phyloP scores from a whole-genome alignment of 2,888 invertebrate genomes.

The Drosophila paranaensis region DNA sequence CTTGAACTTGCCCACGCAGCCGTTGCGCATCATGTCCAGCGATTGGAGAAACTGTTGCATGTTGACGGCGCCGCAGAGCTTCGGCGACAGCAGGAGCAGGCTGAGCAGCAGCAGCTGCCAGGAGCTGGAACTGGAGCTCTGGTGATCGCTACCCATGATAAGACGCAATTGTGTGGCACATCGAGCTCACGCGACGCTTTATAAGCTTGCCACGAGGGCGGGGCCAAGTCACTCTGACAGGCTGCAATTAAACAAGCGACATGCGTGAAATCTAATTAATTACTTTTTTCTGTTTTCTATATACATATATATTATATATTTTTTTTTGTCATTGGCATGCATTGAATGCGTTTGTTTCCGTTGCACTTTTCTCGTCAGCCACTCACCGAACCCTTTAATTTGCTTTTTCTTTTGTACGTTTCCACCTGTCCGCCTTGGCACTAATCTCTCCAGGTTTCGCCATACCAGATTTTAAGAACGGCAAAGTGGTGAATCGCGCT shows the following conservation, averaged over 20 bases:
- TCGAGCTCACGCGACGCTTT: constrained; percentile 24
- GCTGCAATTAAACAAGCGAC: constrained; percentile 40
- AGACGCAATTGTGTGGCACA: constrained; percentile 29
- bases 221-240: constrained; percentile 13
- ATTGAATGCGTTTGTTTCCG: constrained; percentile 40
- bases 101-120: constrained; percentile 36
- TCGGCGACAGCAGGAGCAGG: constrained; percentile 31
- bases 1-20: constrained; percentile 82
- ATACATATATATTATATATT: too few species aligned
- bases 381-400: constrained; percentile 53
- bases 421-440: constrained; percentile 32
- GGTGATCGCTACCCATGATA: constrained; percentile 21
- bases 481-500: constrained; percentile 86
- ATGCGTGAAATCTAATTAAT: constrained; percentile 36
- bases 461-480: constrained; percentile 86
- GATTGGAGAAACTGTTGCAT: constrained; percentile 83
- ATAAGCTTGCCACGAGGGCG: constrained; percentile 40
- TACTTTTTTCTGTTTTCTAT: constrained; percentile 2
- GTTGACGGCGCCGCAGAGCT: constrained; percentile 33
- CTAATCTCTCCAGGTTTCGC: constrained; percentile 79
- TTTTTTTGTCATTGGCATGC: constrained; percentile 4
- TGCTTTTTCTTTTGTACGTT: constrained; percentile 12
- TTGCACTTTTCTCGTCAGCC: constrained; percentile 51
- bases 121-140: constrained; percentile 10
- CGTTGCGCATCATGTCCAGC: constrained; percentile 83